Percentiles rank a stretch among this genome's conserved stretches.
These are phyloP conservation scores for Hypercompe scribonia DNA, from an alignment of 2,888 invertebrate species.

Conservation along the genomic window DNA sequence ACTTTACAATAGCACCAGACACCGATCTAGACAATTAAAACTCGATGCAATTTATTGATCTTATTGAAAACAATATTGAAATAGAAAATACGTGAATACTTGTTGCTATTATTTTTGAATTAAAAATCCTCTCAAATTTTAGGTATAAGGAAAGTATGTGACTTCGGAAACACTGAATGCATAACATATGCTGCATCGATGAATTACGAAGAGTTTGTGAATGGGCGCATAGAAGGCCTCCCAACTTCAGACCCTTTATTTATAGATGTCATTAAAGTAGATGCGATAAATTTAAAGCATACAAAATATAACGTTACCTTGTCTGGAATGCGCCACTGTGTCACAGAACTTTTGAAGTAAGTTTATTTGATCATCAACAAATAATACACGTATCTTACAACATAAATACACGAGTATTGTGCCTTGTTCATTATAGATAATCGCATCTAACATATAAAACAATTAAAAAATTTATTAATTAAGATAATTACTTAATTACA, in stretches of 20 bases:
- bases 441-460: background rate
- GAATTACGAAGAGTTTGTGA: background rate
- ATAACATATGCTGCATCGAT: background rate
- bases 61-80: too few species aligned
- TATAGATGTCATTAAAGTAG: background rate
- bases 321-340: background rate
- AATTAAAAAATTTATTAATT: background rate
- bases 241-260: background rate
- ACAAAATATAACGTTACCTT: background rate
- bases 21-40: too few species aligned
- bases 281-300: background rate
- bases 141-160: background rate
- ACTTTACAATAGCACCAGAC: too few species aligned
- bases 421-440: too few species aligned
- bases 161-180: background rate
- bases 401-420: too few species aligned
- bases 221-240: background rate
- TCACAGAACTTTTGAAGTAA: background rate
- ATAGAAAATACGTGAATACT: too few species aligned
- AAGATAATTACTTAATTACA: too few species aligned
- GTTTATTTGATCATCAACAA: too few species aligned
- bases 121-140: background rate
- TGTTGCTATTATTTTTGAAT: too few species aligned
- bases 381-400: too few species aligned
- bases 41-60: too few species aligned